Conservation (phyloP, 37 sponge, comb jelly and placozoan species). For the Tethya wilhelma region DNA sequence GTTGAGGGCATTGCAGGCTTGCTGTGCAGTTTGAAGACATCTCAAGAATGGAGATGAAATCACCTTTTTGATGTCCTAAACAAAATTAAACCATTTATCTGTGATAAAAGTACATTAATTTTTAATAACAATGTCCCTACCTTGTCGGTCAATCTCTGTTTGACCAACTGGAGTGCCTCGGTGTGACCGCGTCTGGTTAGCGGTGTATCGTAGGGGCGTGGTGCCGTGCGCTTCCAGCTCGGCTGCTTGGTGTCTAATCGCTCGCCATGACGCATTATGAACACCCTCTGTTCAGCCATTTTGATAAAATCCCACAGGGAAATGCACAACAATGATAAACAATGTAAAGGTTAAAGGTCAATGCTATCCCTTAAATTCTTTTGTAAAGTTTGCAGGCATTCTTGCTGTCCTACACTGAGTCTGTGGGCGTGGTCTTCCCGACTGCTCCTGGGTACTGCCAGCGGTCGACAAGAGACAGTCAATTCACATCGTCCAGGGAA, state of each 20-base stretch:
- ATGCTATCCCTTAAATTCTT: neutral
- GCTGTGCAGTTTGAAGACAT: conserved; percentile 52
- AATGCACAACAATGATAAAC: neutral
- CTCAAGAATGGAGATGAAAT: conserved; percentile 44
- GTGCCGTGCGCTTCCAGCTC: conserved; percentile 27
- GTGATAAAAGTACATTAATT: conserved; percentile 1
- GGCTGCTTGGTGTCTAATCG: conserved; percentile 19
- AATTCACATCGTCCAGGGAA: conserved; percentile 8
- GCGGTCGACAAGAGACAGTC: too few species aligned
- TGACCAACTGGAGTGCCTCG: conserved; percentile 16
- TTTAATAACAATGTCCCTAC: neutral
- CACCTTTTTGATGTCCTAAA: conserved; percentile 22
- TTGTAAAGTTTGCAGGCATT: conserved; percentile 25
- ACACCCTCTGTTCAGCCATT: conserved; percentile 27
- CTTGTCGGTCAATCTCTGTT: conserved; percentile 6
- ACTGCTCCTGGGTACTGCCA: neutral
- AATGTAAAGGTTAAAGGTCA: neutral
- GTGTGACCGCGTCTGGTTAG: conserved; percentile 12
- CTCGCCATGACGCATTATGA: conserved; percentile 60
- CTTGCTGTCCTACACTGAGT: conserved; percentile 43
- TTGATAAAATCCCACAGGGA: too few species aligned
- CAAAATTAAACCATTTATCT: neutral
- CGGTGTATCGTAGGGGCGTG: conserved; percentile 54
- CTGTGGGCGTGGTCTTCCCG: conserved; percentile 15
- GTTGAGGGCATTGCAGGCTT: conserved; percentile 2